Percentiles rank a stretch among this genome's conserved stretches.
Evolutionary conservation across 2,888 invertebrate species (phyloP).

Genomic region (Mimumesa dahlbomi): DNA sequence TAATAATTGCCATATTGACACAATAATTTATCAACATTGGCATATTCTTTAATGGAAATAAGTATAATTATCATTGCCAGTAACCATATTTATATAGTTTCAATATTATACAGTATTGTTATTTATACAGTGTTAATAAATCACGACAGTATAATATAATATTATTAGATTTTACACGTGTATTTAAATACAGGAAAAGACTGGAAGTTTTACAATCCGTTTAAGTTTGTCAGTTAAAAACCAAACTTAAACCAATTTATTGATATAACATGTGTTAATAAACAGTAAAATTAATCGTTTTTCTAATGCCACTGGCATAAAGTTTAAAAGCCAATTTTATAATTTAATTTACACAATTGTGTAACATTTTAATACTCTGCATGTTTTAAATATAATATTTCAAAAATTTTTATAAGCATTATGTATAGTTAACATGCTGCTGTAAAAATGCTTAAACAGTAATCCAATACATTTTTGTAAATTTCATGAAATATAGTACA

Average conservation of each 20-base stretch:
- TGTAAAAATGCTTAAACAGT: slow-evolving; percentile 6
- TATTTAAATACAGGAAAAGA: slow-evolving; percentile 17
- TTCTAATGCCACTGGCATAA: slow-evolving; percentile 4
- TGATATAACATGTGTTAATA: slow-evolving; percentile 10
- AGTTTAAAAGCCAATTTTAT: slow-evolving; percentile 17
- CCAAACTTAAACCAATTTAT: slow-evolving; percentile 30
- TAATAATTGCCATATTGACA: slow-evolving; percentile 33
- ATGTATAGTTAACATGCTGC: background rate
- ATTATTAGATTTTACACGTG: slow-evolving; percentile 24
- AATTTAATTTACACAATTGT: slow-evolving; percentile 3
- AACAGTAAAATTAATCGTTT: slow-evolving; percentile 27
- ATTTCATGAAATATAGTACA: slow-evolving; percentile 32
- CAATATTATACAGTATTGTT: slow-evolving; percentile 41
- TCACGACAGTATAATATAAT: slow-evolving; percentile 26
- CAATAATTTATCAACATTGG: slow-evolving; percentile 51
- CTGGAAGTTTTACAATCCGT: slow-evolving; percentile 5
- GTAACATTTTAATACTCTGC: slow-evolving; percentile 14
- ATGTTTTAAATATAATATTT: slow-evolving; percentile 13
- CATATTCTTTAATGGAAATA: slow-evolving; percentile 28
- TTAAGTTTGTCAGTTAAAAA: slow-evolving; percentile 21
- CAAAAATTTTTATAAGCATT: slow-evolving; percentile 3
- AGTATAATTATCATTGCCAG: slow-evolving; percentile 28
- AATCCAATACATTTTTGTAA: background rate
- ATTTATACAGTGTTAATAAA: slow-evolving; percentile 48
- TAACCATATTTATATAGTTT: slow-evolving; percentile 35